Evolutionary conservation across 2,888 invertebrate species (phyloP).

Genomic region (Spisula subtruncata): DNA sequence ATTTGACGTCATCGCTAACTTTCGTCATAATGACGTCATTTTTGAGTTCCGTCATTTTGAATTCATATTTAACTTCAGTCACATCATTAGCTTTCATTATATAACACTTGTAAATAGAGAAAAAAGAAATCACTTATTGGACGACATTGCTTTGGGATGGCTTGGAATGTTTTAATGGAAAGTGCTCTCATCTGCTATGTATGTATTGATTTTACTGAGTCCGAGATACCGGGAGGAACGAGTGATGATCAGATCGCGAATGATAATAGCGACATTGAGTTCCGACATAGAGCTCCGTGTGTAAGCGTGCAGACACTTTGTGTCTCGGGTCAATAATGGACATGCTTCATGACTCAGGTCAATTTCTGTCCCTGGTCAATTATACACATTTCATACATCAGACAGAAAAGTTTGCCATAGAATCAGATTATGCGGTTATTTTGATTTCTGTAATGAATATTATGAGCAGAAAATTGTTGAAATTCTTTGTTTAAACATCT

Average conservation of each 20-base stretch:
- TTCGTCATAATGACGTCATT: neutral
- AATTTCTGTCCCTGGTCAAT: neutral
- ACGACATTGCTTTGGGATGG: neutral
- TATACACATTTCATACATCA: neutral
- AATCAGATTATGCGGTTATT: neutral
- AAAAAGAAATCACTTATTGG: slow-evolving; percentile 15
- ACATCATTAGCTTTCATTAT: neutral
- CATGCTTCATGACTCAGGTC: no score
- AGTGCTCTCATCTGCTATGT: slow-evolving; percentile 9
- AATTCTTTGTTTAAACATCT: neutral
- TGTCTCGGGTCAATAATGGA: neutral
- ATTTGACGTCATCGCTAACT: no score
- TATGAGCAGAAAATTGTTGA: neutral
- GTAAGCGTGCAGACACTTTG: neutral
- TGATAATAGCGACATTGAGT: neutral
- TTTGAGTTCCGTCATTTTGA: slow-evolving; percentile 43
- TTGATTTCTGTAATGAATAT: neutral
- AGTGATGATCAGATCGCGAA: neutral
- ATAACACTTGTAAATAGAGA: slow-evolving; percentile 30
- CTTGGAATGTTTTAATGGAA: slow-evolving; percentile 12
- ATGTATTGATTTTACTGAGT: no score
- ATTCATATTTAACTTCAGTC: slow-evolving; percentile 42
- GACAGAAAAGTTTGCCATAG: neutral
- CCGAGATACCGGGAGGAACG: neutral
- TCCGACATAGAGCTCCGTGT: neutral